phyloP scores from a whole-genome alignment of 2,113 vertebrate genomes.

The Grantiella picta region DNA sequence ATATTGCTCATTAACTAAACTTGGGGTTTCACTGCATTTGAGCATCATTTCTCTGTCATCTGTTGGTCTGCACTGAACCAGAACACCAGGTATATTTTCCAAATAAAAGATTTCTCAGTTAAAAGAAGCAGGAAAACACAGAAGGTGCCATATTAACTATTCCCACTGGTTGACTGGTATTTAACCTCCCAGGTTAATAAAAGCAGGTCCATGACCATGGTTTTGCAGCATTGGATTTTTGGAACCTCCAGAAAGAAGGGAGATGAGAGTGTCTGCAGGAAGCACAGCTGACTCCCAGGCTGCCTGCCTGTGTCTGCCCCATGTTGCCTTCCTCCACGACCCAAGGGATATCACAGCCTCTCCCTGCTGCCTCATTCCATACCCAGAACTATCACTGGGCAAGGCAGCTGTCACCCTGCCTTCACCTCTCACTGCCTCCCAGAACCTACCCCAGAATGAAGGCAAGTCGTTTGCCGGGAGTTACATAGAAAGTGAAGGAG shows the following conservation, averaged over 20 bases:
- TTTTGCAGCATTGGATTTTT: not conserved
- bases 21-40: not conserved
- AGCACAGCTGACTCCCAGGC: not conserved
- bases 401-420: not conserved
- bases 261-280: not conserved
- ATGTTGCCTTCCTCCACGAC: fast-evolving
- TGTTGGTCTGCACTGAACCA: not conserved
- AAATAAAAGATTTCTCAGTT: not conserved
- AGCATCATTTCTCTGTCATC: not conserved
- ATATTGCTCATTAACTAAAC: not conserved
- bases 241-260: not conserved
- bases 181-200: not conserved
- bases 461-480: not conserved
- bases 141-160: not conserved
- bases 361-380: not conserved
- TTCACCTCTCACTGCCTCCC: not conserved
- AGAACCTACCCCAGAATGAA: not conserved
- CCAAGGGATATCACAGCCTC: not conserved
- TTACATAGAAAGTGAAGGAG: not conserved
- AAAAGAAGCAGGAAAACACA: not conserved
- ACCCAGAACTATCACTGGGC: not conserved
- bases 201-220: fast-evolving
- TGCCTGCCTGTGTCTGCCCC: not conserved
- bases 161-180: not conserved
- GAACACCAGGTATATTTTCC: not conserved